A percentile compares a stretch with the other conserved stretches of the same genome.
Conservation (phyloP, 2,888 invertebrate species). For the Phorcus lineatus region DNA sequence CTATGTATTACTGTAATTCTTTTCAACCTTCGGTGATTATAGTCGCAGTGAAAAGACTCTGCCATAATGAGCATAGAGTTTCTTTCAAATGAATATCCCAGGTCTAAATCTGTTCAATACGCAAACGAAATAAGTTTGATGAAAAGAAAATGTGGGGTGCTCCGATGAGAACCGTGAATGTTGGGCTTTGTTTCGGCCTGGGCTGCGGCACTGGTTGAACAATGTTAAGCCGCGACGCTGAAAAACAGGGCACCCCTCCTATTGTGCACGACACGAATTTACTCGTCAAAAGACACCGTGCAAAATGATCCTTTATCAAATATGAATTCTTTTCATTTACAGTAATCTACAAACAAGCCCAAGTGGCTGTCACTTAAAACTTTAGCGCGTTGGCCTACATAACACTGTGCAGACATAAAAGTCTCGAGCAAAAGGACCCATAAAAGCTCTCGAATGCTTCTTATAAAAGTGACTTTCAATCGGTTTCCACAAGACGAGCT, state of each 20-base stretch:
- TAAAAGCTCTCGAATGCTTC: conserved; percentile 11
- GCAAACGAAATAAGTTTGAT: background rate
- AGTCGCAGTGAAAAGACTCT: background rate
- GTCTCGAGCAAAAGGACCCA: background rate
- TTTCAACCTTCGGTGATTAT: background rate
- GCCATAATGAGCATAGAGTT: conserved; percentile 4
- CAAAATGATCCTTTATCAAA: conserved; percentile 25
- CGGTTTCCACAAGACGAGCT: too few species aligned
- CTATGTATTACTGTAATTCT: conserved; percentile 16
- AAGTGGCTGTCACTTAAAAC: conserved; percentile 15
- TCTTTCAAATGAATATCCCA: conserved; percentile 2
- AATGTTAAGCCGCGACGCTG: background rate
- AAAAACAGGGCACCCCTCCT: background rate
- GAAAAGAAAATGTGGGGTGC: background rate
- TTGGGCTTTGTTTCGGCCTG: conserved; percentile 14
- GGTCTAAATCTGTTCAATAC: conserved; percentile 5
- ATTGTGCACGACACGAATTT: conserved; percentile 4
- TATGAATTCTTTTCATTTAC: conserved; percentile 24
- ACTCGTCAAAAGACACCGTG: conserved; percentile 10
- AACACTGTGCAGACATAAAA: conserved; percentile 16
- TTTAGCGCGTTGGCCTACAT: conserved; percentile 17
- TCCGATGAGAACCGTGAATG: background rate
- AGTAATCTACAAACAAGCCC: conserved; percentile 18
- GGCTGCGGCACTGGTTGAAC: background rate
- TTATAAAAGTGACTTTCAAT: conserved; percentile 13